Evolutionary conservation across 37 sponge, comb jelly and placozoan species (phyloP).

Genomic region (Lycopodina hypogea): DNA sequence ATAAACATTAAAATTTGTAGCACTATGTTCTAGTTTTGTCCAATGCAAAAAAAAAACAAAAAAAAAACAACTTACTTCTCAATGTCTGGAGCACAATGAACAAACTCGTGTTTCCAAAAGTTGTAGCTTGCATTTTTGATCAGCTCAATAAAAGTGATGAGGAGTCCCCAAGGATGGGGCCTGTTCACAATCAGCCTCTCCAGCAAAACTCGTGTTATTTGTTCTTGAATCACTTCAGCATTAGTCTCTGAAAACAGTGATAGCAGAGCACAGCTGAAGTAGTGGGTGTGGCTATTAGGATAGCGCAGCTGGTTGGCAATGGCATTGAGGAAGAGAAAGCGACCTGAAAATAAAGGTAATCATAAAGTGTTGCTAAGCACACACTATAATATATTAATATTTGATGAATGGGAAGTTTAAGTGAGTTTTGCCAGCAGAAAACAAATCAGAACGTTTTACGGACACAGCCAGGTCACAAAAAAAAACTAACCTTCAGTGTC

Average conservation of each 20-base stretch:
- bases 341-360: constrained; percentile 64
- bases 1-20: too few relatives aligned
- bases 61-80: constrained; percentile 94
- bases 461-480: background rate
- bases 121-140: constrained; percentile 93
- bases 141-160: constrained; percentile 99
- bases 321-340: constrained; percentile 97
- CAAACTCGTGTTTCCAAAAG: constrained; percentile 99
- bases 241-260: constrained; percentile 92
- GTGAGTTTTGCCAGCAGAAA: too few relatives aligned
- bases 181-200: constrained; percentile 96
- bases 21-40: too few relatives aligned
- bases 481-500: constrained; percentile 91
- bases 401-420: background rate
- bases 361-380: too few relatives aligned
- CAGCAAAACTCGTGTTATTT: constrained; percentile 96
- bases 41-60: too few relatives aligned
- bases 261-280: constrained; percentile 96
- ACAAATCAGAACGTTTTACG: background rate
- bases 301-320: constrained; percentile 98
- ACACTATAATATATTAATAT: background rate
- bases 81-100: constrained; percentile 99
- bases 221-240: constrained; percentile 95
- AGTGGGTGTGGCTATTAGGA: constrained; percentile 99
- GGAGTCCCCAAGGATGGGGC: constrained; percentile 99